These are phyloP conservation scores for Eira barbara DNA, from an alignment of 2,113 vertebrate species.

Conservation along the genomic window DNA sequence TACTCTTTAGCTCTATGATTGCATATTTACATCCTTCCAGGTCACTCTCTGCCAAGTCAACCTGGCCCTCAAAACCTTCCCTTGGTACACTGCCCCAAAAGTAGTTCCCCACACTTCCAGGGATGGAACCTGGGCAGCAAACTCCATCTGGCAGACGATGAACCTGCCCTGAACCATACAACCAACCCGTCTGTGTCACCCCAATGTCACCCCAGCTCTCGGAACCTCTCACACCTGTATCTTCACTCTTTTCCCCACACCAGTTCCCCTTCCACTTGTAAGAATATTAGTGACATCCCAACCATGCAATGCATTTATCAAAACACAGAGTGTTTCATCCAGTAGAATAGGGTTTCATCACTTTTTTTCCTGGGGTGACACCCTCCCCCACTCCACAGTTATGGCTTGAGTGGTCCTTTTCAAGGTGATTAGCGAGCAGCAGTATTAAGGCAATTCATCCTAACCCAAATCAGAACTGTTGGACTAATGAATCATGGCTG, in stretches of 20 bases:
- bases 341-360: not conserved
- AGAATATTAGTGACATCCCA: not conserved
- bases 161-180: not conserved
- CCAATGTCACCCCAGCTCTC: not conserved
- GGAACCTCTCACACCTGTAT: not conserved
- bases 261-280: not conserved
- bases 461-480: slow-evolving; percentile 4
- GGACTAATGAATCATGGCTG: not conserved
- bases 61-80: not conserved
- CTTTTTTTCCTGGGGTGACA: not conserved
- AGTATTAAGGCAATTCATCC: not conserved
- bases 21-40: not conserved
- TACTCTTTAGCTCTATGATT: not conserved
- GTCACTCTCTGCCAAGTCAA: not conserved
- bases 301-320: not conserved
- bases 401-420: not conserved
- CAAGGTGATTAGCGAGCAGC: not conserved
- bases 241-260: not conserved
- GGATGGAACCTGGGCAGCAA: not conserved
- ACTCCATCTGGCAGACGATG: not conserved
- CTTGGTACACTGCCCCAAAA: not conserved
- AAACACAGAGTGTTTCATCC: not conserved
- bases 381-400: not conserved
- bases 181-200: not conserved
- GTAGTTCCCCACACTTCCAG: not conserved